phyloP scores from a whole-genome alignment of 1,140 invertebrate species.

The Cephus cinctus region DNA sequence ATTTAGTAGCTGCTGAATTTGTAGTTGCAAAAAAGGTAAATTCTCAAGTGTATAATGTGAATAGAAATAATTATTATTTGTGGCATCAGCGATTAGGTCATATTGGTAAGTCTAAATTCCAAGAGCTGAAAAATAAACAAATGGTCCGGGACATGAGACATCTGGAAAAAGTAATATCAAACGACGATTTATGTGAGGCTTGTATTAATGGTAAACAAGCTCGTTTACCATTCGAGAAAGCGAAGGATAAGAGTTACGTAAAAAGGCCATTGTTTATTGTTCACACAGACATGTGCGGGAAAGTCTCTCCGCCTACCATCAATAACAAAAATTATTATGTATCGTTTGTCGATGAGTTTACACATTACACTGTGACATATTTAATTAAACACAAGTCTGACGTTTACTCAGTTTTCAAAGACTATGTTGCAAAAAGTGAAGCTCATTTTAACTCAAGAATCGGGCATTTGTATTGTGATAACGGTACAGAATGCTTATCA shows the following conservation, averaged over 20 bases:
- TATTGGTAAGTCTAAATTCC: too few relatives aligned
- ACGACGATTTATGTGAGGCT: too few relatives aligned
- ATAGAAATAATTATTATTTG: constrained; percentile 18
- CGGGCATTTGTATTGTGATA: background rate
- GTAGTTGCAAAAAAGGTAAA: constrained; percentile 6
- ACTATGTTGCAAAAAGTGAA: too few relatives aligned
- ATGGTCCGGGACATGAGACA: too few relatives aligned
- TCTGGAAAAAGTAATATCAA: constrained; percentile 26
- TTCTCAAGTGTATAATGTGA: constrained; percentile 15
- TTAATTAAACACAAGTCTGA: background rate
- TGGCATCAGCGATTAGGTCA: too few relatives aligned
- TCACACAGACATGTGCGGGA: constrained; percentile 47
- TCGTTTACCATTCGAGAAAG: constrained; percentile 40
- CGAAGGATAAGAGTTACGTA: constrained; percentile 37
- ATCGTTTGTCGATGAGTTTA: too few relatives aligned
- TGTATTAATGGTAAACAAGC: constrained; percentile 48
- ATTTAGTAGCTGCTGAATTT: constrained; percentile 21
- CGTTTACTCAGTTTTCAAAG: background rate
- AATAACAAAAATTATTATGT: too few relatives aligned
- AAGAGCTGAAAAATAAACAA: too few relatives aligned
- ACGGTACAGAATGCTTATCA: too few relatives aligned
- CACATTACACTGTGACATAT: too few relatives aligned
- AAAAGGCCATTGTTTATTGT: constrained; percentile 43
- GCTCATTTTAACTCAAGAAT: background rate
- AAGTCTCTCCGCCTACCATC: too few relatives aligned